phyloP scores from a whole-genome alignment of 2,888 invertebrate genomes.

The Apotomis capreana region DNA sequence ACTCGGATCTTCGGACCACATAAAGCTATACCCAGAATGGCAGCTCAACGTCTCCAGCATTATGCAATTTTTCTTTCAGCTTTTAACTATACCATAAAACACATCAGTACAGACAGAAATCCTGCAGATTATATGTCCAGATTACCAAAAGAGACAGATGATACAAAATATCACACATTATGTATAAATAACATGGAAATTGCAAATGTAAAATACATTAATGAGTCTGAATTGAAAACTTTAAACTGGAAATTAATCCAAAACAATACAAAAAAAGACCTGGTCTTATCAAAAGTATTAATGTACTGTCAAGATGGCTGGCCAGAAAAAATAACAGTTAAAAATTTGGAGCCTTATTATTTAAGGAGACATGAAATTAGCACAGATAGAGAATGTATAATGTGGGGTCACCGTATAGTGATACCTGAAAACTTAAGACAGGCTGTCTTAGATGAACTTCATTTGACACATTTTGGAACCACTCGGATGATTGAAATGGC shows the following conservation, averaged over 20 bases:
- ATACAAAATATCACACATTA: no score
- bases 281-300: no score
- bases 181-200: neutral
- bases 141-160: no score
- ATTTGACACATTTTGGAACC: conserved; percentile 10
- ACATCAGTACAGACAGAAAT: neutral
- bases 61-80: conserved; percentile 4
- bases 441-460: neutral
- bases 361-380: neutral
- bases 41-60: neutral
- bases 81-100: neutral
- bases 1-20: conserved; percentile 13
- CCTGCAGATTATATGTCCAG: conserved; percentile 22
- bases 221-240: neutral
- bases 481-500: conserved; percentile 6
- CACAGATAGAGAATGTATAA: conserved; percentile 2
- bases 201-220: neutral
- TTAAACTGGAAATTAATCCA: conserved; percentile 11
- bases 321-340: no score
- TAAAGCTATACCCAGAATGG: conserved; percentile 2
- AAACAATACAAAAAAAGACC: neutral
- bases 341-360: neutral
- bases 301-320: no score
- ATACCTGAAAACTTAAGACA: neutral
- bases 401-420: conserved; percentile 8